These are phyloP conservation scores for Budorcas taxicolor DNA, from an alignment of 2,113 vertebrate genomes.

Conservation along the genomic window DNA sequence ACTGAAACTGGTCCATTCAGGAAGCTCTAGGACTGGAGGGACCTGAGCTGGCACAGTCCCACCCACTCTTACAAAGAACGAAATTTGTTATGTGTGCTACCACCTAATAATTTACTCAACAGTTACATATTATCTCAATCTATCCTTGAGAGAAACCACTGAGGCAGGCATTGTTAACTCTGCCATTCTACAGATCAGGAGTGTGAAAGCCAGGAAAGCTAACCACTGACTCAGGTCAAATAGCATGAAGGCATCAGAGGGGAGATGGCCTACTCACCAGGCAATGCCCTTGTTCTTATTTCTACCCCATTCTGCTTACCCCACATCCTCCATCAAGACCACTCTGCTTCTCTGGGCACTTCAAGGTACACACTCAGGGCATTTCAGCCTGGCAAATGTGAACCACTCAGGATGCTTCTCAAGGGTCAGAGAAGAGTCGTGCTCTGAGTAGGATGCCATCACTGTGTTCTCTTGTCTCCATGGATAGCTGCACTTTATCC, in stretches of 20 bases:
- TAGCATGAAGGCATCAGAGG: background rate
- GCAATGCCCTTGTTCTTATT: background rate
- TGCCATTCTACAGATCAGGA: background rate
- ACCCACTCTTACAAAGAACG: background rate
- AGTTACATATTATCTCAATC: background rate
- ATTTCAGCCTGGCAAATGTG: background rate
- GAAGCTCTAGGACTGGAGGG: constrained; percentile 16
- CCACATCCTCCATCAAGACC: background rate
- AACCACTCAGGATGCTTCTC: background rate
- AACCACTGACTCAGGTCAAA: background rate
- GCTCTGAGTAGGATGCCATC: background rate
- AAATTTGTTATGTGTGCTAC: background rate
- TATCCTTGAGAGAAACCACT: background rate
- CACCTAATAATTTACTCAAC: background rate
- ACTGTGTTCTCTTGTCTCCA: background rate
- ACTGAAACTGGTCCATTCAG: background rate
- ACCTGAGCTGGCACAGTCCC: background rate
- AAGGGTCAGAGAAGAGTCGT: background rate
- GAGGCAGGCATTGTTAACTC: background rate
- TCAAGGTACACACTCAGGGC: fast-evolving
- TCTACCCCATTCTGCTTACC: background rate
- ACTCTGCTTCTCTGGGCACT: too few species aligned
- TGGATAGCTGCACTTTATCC: background rate
- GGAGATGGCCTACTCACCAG: background rate
- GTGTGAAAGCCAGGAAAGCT: background rate